phyloP scores from a whole-genome alignment of 2,797 vertebrate species.

The Rhinoraja longicauda region DNA sequence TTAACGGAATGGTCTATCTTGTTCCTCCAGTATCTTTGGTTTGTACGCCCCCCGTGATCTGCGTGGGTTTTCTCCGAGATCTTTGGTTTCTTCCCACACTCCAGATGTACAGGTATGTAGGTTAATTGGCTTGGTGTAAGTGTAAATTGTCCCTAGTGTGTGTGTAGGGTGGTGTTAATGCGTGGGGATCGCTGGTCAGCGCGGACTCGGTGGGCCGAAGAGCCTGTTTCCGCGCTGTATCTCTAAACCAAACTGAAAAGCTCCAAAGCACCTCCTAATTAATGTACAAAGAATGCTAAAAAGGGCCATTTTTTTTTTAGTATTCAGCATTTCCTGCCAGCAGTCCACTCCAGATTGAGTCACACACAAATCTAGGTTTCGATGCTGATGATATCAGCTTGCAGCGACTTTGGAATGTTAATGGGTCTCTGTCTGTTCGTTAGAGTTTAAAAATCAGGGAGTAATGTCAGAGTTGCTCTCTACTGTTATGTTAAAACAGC shows the following conservation, averaged over 20 bases:
- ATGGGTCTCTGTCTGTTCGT: neutral
- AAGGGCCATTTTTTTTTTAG: neutral
- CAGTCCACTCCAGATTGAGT: neutral
- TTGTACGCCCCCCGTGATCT: too few relatives aligned
- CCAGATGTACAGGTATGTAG: too few relatives aligned
- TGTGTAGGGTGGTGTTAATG: too few relatives aligned
- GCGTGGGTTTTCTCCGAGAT: too few relatives aligned
- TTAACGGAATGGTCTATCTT: too few relatives aligned
- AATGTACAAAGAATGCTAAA: neutral
- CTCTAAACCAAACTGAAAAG: neutral
- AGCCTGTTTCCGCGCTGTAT: too few relatives aligned
- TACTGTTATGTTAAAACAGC: neutral
- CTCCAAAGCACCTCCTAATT: neutral
- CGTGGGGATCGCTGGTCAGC: too few relatives aligned
- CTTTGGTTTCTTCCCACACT: too few relatives aligned
- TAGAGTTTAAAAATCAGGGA: neutral
- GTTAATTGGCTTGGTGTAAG: too few relatives aligned
- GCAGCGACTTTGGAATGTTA: neutral
- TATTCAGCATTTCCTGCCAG: neutral
- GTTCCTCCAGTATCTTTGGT: too few relatives aligned
- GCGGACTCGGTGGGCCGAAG: too few relatives aligned
- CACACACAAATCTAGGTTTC: neutral
- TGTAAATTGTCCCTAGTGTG: too few relatives aligned
- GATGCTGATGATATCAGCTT: neutral
- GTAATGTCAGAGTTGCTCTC: neutral